A percentile compares a stretch with the other conserved stretches of the same genome.
These are phyloP conservation scores for Casuarius casuarius DNA, from an alignment of 2,113 vertebrate species.

Conservation along the genomic window DNA sequence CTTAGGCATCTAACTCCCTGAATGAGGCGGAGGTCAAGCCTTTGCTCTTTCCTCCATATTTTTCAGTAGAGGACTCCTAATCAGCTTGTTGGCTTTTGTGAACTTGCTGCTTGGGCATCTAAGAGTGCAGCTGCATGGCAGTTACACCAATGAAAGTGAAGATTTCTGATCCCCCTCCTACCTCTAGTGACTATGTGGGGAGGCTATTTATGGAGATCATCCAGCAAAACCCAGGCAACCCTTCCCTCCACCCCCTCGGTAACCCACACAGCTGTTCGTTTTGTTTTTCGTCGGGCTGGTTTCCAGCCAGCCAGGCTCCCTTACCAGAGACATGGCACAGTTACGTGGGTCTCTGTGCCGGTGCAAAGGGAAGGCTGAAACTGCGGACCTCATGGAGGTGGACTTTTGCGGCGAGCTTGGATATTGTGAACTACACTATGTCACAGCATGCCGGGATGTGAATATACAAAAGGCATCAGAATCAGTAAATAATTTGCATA, in stretches of 20 bases:
- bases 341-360: accelerated
- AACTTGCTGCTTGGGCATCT: neutral
- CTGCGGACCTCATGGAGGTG: neutral
- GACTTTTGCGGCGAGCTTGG: neutral
- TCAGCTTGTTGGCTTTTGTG: neutral
- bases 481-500: neutral
- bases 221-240: neutral
- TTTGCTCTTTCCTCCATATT: neutral
- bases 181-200: neutral
- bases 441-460: neutral
- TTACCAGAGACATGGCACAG: accelerated
- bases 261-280: constrained; percentile 45
- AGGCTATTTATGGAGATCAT: constrained; percentile 19
- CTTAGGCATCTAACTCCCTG: neutral
- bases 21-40: neutral
- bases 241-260: neutral
- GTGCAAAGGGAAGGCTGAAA: neutral
- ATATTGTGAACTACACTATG: neutral
- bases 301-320: neutral
- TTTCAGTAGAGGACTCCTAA: neutral
- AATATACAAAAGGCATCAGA: neutral
- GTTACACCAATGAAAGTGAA: neutral
- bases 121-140: neutral
- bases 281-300: neutral
- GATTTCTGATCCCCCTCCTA: neutral